Base-by-base conservation (phyloP, 2,797 vertebrate genomes). In the Mastacembelus armatus region DNA sequence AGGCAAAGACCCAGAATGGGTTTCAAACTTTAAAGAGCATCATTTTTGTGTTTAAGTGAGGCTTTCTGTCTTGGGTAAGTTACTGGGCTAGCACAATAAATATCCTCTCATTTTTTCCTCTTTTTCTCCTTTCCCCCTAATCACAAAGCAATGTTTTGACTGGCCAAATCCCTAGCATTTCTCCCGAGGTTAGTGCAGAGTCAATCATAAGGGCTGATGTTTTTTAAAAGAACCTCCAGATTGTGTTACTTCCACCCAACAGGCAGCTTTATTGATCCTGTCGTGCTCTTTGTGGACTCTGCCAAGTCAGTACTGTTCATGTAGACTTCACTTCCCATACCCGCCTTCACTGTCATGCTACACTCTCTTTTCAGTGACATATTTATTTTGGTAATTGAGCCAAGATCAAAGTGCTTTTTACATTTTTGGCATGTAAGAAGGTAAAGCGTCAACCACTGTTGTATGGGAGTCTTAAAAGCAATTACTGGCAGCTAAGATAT, bases 381-480 rank as follows among this genome's bases (percentile, higher is more conserved):
- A 87, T 91, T 92, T 84, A 85, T 77, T 63, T 83, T 78, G 61
- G 79, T 89, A 88, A 90, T 90, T 85, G 85, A 80, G 78, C 65
- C 51, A 15, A 86, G 76, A 88, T 91, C 78, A 91, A 91, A 91
- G 70, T 27, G 7, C 49, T 67, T 75, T n/a, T 16, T 39, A 47
- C 38, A 55, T 74, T 36, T 64, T 22, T 80, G 52, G 57, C 72
- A 77, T 65, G 58, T 71, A 71, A 86, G 68, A 81, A 72, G 61
- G 57, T 74, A 67, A 66, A 15, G 50, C 73, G 69, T 78, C 72
- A 78, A 58, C 48, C 38, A 38, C 54, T 70, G 70, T 81, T 85
- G 74, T 76, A 76, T 52, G 33, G 61, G 56, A 82, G 64, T 43
- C 66, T 63, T 72, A 61, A 72, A 64, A 73, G 69, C 68, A 69